Evolutionary conservation across 2,113 vertebrate species (phyloP), one percentile per base, ranked within the genome.

Genomic region (Tachycineta bicolor): DNA sequence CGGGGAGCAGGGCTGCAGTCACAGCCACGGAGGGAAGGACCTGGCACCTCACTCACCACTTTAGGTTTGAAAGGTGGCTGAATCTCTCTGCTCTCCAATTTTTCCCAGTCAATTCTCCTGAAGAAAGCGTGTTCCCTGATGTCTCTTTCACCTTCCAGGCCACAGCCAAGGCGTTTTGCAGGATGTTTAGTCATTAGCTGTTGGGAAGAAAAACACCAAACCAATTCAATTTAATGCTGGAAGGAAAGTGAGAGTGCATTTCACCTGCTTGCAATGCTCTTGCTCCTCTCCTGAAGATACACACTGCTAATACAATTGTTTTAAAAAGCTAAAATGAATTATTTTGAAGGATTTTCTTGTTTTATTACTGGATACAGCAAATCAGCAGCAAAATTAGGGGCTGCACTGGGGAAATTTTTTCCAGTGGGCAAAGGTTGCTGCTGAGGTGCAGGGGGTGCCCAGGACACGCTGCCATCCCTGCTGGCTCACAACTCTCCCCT

Each of bases 171-270:
- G 69, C 99, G 98, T 97, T 99, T 99, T 16, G 98, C 99, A 0
- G 99, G 99, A 76, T 99, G 99, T 94, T 99, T 99, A 90, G 99
- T 99, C 99, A 99, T 99, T 74, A 99, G 98, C 99, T 99, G 47
- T 46, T 69, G 64, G 41, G 15, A 78, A 75, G 34, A 55, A 53
- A 53, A 75, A 89, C 50, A 85, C 12, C 56, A 85, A 77, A 60
- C 5, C 8, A 20, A 20, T 34, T 50, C 44, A 33, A 50, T 14
- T 26, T 65, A 28, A 31, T 3, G 11, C 34, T 55, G 47, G 59
- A 68, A 78, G 13, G 44, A 29, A 73, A 68, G 44, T 3, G 47
- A 67, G 88, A 71, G 37, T 11, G 25, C 79, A 9, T 49, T 41
- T 15, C 13, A 50, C 55, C 62, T 29, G 82, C 26, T 2, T 5